Base-by-base conservation (phyloP, 1,140 invertebrate genomes). In the Aphis gossypii region DNA sequence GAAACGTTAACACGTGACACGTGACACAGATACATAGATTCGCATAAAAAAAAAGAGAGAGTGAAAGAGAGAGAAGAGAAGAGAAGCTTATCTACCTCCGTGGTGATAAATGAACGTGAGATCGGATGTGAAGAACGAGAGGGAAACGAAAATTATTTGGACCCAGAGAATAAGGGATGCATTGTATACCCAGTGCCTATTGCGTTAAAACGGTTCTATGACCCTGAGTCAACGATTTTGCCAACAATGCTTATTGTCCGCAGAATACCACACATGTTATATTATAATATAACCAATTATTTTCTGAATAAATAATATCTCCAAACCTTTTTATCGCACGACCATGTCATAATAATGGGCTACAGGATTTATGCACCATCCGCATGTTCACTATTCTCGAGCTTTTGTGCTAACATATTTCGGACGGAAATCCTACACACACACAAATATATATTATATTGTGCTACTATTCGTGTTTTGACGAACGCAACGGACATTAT, bases 251-350 rank as follows among this genome's bases (percentile, higher is more conserved):
- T 60, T 68, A 91, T 91, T 91, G 90, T 91, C 68, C 56, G 90
- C 23, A 91, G 68, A 44, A 91, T 91, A 91, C 38, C 44, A 91
- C 90, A 44, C 90, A 82, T 48, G 56, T 91, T 44, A n/a, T 91
- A 91, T 44, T 91, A 91, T 91, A 91, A 90, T 91, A 91, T 82
- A 91, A 91, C 38, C 90, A 91, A 91, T 82, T 76, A 91, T 91
- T 76, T 76, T 38, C 60, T 46, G 44, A 91, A 91, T 76, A 91
- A 91, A 91, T 76, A 91, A 91, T 46, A 76, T 68, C 38, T 91
- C 38, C 25, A 60, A 46, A 91, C 38, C 54, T 91, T 91, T 91
- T 68, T 60, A 68, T 91, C 38, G 38, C 25, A 60, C 56, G 54
- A 46, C 46, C 38, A 60, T 30, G 41, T 44, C 41, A 91, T 68